Conservation (phyloP, 2,113 vertebrate genomes). For the Stigmatopora argus region DNA sequence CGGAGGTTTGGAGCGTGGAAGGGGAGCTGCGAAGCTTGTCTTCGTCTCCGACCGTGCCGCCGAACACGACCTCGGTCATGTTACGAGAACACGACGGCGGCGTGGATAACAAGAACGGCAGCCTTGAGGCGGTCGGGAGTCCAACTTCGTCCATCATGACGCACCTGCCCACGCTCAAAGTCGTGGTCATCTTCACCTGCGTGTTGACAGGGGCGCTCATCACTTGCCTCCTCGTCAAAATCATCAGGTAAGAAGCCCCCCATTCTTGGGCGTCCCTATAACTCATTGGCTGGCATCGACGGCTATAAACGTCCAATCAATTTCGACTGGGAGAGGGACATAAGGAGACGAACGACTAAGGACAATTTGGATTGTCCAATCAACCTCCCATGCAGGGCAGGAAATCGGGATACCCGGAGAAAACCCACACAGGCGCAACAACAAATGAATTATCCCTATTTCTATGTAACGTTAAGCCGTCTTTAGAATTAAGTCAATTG, state of each 20-base stretch:
- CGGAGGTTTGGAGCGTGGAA: slow-evolving; percentile 38
- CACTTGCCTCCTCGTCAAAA: slow-evolving; percentile 80
- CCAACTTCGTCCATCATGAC: slow-evolving; percentile 73
- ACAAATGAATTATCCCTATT: no score
- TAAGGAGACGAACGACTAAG: no score
- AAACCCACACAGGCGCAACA: no score
- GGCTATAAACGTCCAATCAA: no score
- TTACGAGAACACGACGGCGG: neutral
- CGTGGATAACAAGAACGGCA: slow-evolving; percentile 39
- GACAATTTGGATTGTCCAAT: no score
- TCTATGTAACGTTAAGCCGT: no score
- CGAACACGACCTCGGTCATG: slow-evolving; percentile 48
- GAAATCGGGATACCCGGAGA: no score
- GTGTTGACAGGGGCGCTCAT: slow-evolving; percentile 78
- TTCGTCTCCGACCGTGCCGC: slow-evolving; percentile 44
- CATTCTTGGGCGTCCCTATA: no score
- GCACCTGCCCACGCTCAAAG: slow-evolving; percentile 83
- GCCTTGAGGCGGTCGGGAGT: slow-evolving; percentile 50
- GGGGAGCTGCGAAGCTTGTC: slow-evolving; percentile 36
- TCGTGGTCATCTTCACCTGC: slow-evolving; percentile 78
- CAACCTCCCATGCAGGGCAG: no score
- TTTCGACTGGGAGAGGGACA: no score
- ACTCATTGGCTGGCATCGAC: no score
- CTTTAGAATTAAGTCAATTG: no score
- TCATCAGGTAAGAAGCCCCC: slow-evolving; percentile 77